Evolutionary conservation across 37 sponge, comb jelly and placozoan genomes (phyloP), one percentile per base, ranked within the genome.

Genomic region (Chondrilla cf. caribensis): DNA sequence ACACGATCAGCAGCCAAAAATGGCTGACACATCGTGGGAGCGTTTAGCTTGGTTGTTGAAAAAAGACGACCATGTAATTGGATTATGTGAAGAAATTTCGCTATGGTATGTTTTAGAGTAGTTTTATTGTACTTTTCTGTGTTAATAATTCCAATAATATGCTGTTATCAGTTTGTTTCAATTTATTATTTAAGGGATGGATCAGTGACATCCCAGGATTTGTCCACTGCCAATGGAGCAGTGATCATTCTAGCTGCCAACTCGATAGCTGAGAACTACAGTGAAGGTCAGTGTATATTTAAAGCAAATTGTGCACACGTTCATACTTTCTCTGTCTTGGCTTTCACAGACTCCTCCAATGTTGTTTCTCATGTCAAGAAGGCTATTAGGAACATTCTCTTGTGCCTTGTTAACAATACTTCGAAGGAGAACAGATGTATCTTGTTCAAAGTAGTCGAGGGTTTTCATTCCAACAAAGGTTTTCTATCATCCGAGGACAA

Each of bases 21-120:
- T 73, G 76, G 76, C 76, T 38, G 76, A 73, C 44, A n/a, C 76
- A 73, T 39, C 76, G 76, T 73, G 76, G 76, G 17, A n/a, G 2
- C 31, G 24, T 22, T 38, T 73, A 37, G 76, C 6, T 39, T 6
- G 42, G 41, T 39, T 38, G 43, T 4, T 73, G 38, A 73, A 39
- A 24, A 73, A 42, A 8, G 40, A 37, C 14, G 44, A 37, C 43
- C 42, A n/a, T 3, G 41, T 73, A 4, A 17, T 24, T 15, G 41
- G 24, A 36, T 2, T 73, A 0, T 73, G 44, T 42, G 76, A 73
- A 43, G 44, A 38, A n/a, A 73, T 73, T 7, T 32, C 76, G 2
- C 22, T 21, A 43, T 73, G 76, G 76, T 73, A 39, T 6, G 14
- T 43, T 67, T 43, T 37, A 40, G 25, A 28, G 32, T 35, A 35